A percentile compares a stretch with the other conserved stretches of the same genome.
Conservation (phyloP, 1,140 invertebrate genomes). For the Caenorhabditis briggsae region DNA sequence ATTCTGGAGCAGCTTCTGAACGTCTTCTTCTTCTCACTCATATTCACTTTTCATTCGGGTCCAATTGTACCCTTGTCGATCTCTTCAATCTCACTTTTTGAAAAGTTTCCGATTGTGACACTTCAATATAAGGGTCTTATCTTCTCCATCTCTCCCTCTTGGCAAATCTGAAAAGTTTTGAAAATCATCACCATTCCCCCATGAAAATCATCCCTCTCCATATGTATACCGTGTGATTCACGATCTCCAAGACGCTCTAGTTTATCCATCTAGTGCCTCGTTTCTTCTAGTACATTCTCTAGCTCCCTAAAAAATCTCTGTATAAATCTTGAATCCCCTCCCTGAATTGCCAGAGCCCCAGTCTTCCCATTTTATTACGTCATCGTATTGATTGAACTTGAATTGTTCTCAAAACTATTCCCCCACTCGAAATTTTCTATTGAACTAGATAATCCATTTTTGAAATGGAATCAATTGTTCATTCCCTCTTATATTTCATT, state of each 20-base stretch:
- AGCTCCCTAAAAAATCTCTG: neutral
- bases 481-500: neutral
- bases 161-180: neutral
- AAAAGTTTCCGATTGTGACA: constrained; percentile 12
- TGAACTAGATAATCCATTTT: constrained; percentile 14
- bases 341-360: constrained; percentile 11
- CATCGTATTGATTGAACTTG: too few relatives aligned
- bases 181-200: neutral
- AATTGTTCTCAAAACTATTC: neutral
- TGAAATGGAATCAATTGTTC: constrained; percentile 28
- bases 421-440: neutral
- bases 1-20: constrained; percentile 60
- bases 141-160: neutral
- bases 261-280: neutral
- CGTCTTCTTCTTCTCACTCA: neutral
- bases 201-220: neutral
- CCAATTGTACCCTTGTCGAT: neutral
- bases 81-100: constrained; percentile 24
- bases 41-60: neutral
- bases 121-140: neutral
- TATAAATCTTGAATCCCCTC: neutral
- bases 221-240: constrained; percentile 36
- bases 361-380: neutral
- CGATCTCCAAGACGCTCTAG: constrained; percentile 9
- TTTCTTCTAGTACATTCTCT: neutral